Percentiles rank a stretch among this genome's conserved stretches.
These are phyloP conservation scores for Pachyseris speciosa DNA, from an alignment of 64 coral and sea anemone species.

Conservation along the genomic window DNA sequence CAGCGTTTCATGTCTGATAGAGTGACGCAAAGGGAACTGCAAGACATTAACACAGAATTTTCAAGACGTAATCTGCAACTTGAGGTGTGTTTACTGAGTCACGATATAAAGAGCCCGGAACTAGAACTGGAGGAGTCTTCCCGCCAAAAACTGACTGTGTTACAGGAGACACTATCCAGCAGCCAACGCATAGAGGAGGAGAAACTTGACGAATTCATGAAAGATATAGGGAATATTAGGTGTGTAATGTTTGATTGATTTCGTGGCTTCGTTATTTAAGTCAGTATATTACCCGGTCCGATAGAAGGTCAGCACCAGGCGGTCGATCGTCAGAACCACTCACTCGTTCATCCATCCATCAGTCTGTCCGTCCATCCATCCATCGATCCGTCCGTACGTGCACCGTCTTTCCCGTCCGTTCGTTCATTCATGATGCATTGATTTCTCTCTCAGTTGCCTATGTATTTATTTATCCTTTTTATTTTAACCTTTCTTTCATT, in stretches of 20 bases:
- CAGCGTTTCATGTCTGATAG: background rate
- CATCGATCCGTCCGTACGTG: too few relatives aligned
- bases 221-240: background rate
- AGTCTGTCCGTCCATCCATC: too few relatives aligned
- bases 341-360: too few relatives aligned
- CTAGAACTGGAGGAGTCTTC: background rate
- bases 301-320: too few relatives aligned
- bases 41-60: conserved; percentile 61
- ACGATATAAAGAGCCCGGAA: background rate
- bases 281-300: background rate
- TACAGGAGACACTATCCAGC: background rate
- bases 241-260: background rate
- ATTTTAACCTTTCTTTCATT: too few relatives aligned
- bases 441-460: too few relatives aligned
- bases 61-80: conserved; percentile 40
- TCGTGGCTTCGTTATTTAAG: background rate
- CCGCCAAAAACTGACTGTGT: background rate
- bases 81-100: conserved; percentile 36
- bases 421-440: too few relatives aligned
- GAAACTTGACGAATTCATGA: background rate
- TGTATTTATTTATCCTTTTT: too few relatives aligned
- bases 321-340: too few relatives aligned
- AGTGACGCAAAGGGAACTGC: conserved; percentile 17
- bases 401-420: too few relatives aligned
- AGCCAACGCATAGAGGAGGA: conserved; percentile 8